A percentile compares a stretch with the other conserved stretches of the same genome.
These are phyloP conservation scores for Harmothoe impar DNA, from an alignment of 2,888 invertebrate species.

Conservation along the genomic window DNA sequence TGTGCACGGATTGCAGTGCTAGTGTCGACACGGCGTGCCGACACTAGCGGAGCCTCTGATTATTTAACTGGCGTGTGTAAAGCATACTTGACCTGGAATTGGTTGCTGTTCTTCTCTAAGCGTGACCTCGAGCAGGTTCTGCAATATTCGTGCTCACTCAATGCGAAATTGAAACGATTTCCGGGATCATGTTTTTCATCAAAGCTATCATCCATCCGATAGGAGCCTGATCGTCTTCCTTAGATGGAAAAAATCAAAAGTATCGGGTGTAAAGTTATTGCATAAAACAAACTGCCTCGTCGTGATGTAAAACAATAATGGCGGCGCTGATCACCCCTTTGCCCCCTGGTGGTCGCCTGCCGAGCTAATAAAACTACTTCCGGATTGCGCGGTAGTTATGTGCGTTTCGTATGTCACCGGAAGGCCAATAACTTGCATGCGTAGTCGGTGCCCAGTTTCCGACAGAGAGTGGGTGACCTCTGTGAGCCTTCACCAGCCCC, in stretches of 20 bases:
- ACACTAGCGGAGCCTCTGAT: too few species aligned
- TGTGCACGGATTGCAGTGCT: too few species aligned
- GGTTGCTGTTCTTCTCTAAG: neutral
- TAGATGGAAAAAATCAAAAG: slow-evolving; percentile 44
- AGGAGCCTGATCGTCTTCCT: neutral
- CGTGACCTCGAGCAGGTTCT: neutral
- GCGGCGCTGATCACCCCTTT: neutral
- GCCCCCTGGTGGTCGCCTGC: neutral
- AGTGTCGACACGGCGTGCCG: too few species aligned
- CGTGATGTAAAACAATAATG: slow-evolving; percentile 29
- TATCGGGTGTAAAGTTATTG: slow-evolving; percentile 50
- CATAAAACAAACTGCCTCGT: slow-evolving; percentile 45
- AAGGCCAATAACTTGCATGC: slow-evolving; percentile 54
- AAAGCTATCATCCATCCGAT: slow-evolving; percentile 44
- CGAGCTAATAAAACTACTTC: slow-evolving; percentile 47
- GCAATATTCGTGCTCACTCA: slow-evolving; percentile 18
- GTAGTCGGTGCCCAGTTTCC: slow-evolving; percentile 25
- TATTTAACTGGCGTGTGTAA: too few species aligned
- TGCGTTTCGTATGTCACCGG: slow-evolving; percentile 45
- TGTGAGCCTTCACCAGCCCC: neutral
- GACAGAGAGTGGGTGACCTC: neutral
- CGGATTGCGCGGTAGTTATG: slow-evolving; percentile 24
- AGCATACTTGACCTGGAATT: slow-evolving; percentile 4
- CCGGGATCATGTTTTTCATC: slow-evolving; percentile 35
- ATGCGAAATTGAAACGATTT: slow-evolving; percentile 52